Percentiles rank a stretch among this genome's conserved stretches.
Conservation (phyloP, 1,140 invertebrate species). For the Ericerus pela region DNA sequence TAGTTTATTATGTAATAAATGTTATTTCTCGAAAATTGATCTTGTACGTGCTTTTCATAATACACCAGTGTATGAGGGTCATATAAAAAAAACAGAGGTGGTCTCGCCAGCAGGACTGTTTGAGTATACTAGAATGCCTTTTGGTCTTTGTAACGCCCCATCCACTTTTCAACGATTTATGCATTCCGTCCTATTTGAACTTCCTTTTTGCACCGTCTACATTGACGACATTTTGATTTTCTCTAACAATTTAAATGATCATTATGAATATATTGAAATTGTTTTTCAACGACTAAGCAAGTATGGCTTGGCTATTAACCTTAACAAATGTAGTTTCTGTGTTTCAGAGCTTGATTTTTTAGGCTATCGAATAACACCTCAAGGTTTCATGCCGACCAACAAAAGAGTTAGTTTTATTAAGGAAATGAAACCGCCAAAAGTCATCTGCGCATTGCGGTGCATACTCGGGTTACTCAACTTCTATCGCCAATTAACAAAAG, state of each 20-base stretch:
- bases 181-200: neutral
- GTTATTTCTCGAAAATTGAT: slow-evolving; percentile 30
- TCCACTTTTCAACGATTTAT: slow-evolving; percentile 29
- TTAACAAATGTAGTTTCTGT: slow-evolving; percentile 24
- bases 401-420: slow-evolving; percentile 25
- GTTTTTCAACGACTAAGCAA: slow-evolving; percentile 21
- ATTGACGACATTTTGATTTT: slow-evolving; percentile 19
- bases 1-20: neutral
- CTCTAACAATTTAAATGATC: slow-evolving; percentile 15
- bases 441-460: slow-evolving; percentile 24
- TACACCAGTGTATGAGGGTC: slow-evolving; percentile 30
- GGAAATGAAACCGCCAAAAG: slow-evolving; percentile 25
- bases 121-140: slow-evolving; percentile 29
- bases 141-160: slow-evolving; percentile 30
- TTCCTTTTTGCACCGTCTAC: neutral
- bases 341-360: slow-evolving; percentile 26
- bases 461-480: slow-evolving; percentile 28
- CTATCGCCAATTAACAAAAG: no score
- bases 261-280: slow-evolving; percentile 16
- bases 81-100: slow-evolving; percentile 35
- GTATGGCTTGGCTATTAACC: slow-evolving; percentile 22
- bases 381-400: slow-evolving; percentile 27
- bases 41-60: slow-evolving; percentile 38
- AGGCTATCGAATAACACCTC: slow-evolving; percentile 26
- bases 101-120: slow-evolving; percentile 26